Base-by-base conservation (phyloP, 2,888 invertebrate species). In the Pyralis farinalis region DNA sequence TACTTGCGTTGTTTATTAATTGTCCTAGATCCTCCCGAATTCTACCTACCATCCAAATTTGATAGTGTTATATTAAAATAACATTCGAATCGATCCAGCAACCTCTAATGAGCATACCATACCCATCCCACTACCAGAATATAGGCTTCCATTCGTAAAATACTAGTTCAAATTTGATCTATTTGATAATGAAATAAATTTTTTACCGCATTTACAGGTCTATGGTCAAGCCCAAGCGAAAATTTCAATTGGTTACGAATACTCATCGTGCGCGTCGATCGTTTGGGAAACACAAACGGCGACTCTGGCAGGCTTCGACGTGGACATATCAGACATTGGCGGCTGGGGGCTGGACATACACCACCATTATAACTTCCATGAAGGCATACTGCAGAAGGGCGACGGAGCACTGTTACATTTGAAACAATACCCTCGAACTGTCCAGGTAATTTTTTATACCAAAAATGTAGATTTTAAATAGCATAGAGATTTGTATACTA, bases 331-430 rank as follows among this genome's bases (percentile, higher is more conserved):
- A 0, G 98, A 98, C 72, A 96, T 98, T 40, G 98, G 98, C 0
- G 98, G 98, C 34, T 99, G 98, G 98, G 98, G 98, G 37, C 88
- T 99, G 40, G 97, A 99, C 74, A 97, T 98, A 49, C 98, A 99
- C 83, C 99, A 99, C 81, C 97, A 98, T 77, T 98, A 98, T 83
- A 99, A 99, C 79, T 98, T 98, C 91, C 97, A 98, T 70, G 98
- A 99, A 90, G 98, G 97, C 12, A 98, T 99, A 49, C 89, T 99
- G 32, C 98, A 99, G 78, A 98, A 98, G 75, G 99, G 99, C 28
- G 98, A 98, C 70, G 99, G 99, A 40, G 96, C 97, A 1, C 95
- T 97, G 31, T 91, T 98, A 25, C 98, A 98, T 78, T 92, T 99
- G 80, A 98, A 97, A 67, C 95, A 96, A 68, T 96, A 97, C 68